Evolutionary conservation across 2,797 vertebrate genomes (phyloP).

Genomic region (Acanthurus lineatus): DNA sequence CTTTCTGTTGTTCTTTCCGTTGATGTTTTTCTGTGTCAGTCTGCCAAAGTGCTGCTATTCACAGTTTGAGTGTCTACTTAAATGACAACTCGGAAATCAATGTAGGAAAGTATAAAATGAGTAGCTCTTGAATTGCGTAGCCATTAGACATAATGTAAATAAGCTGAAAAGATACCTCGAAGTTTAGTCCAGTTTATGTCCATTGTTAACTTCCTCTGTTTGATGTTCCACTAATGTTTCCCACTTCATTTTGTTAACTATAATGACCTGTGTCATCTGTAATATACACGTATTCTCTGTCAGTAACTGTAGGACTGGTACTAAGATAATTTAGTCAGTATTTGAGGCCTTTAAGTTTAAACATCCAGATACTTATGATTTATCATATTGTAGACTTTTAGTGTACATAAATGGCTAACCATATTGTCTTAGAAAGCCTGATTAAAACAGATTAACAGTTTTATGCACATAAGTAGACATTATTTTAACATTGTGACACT

Average conservation of each 20-base stretch:
- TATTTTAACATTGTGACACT: slow-evolving; percentile 9
- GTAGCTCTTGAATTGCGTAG: background rate
- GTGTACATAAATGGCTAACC: background rate
- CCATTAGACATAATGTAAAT: background rate
- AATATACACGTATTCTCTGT: background rate
- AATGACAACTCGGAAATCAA: slow-evolving; percentile 5
- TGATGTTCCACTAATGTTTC: too few relatives aligned
- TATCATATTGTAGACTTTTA: background rate
- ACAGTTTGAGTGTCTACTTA: slow-evolving; percentile 6
- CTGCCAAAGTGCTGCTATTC: background rate
- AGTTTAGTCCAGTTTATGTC: background rate
- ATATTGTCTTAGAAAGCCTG: background rate
- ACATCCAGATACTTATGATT: background rate
- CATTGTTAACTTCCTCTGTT: too few relatives aligned
- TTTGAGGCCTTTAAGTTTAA: background rate
- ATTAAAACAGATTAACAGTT: slow-evolving; percentile 7
- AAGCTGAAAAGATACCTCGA: background rate
- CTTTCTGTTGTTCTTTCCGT: slow-evolving; percentile 13
- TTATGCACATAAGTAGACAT: background rate
- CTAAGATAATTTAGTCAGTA: background rate
- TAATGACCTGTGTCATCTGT: too few relatives aligned
- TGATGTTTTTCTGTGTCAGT: slow-evolving; percentile 16
- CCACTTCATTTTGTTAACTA: too few relatives aligned
- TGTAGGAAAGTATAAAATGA: slow-evolving; percentile 6
- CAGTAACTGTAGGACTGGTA: background rate